phyloP scores from a whole-genome alignment of 2,113 vertebrate genomes.

The Eublepharis macularius region DNA sequence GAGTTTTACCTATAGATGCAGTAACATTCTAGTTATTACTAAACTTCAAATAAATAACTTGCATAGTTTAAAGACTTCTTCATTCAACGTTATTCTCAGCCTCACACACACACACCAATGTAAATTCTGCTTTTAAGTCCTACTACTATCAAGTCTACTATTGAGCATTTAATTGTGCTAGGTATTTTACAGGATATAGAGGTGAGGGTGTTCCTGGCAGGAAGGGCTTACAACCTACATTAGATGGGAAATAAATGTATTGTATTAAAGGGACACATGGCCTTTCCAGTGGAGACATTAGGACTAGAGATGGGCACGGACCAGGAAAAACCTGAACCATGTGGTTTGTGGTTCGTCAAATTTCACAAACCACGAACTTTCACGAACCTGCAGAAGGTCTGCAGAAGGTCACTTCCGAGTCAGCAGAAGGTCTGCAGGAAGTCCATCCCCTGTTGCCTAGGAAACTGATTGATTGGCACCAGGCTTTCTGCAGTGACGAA shows the following conservation, averaged over 20 bases:
- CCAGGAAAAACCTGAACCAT: no score
- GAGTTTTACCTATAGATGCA: neutral
- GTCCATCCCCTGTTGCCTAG: no score
- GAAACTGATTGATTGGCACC: no score
- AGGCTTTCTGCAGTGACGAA: no score
- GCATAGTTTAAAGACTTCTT: fast-evolving
- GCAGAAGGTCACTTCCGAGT: no score
- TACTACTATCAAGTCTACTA: neutral
- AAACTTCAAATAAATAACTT: neutral
- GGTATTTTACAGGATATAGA: neutral
- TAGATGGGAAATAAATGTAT: neutral
- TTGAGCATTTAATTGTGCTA: neutral
- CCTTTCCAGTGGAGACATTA: neutral
- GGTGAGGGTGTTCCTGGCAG: no score
- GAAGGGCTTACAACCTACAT: neutral
- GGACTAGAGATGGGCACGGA: no score
- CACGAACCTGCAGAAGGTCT: no score
- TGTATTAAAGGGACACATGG: neutral
- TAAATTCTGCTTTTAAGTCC: neutral
- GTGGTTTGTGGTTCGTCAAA: no score
- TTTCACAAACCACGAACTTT: no score
- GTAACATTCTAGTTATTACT: neutral
- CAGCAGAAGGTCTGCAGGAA: no score
- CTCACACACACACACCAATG: neutral
- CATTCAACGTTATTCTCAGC: neutral